These are phyloP conservation scores for Panorpa germanica DNA, from an alignment of 2,888 invertebrate genomes.

Conservation along the genomic window DNA sequence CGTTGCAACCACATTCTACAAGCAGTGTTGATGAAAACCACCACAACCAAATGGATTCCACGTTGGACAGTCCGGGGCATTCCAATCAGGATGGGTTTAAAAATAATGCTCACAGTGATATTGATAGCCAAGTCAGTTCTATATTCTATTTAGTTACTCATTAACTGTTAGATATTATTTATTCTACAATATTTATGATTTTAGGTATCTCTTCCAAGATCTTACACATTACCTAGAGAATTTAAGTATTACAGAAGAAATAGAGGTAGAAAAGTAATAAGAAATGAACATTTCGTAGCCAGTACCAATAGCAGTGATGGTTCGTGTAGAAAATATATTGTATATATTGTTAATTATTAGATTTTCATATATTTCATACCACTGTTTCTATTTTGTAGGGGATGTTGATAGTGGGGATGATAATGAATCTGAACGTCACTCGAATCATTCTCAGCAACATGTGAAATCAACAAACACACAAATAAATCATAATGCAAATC, in stretches of 20 bases:
- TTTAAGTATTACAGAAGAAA: conserved; percentile 59
- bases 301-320: conserved; percentile 79
- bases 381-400: conserved; percentile 24
- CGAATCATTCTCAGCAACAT: conserved; percentile 28
- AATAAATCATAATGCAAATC: too few relatives aligned
- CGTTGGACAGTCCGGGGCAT: too few relatives aligned
- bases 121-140: conserved; percentile 49
- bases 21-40: too few relatives aligned
- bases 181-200: conserved; percentile 7
- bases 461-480: too few relatives aligned
- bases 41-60: conserved; percentile 7
- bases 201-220: conserved; percentile 64
- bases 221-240: conserved; percentile 69
- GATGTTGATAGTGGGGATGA: conserved; percentile 71
- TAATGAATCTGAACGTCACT: conserved; percentile 33
- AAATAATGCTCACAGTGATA: conserved; percentile 56
- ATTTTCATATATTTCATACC: neutral
- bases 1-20: too few relatives aligned
- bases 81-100: too few relatives aligned
- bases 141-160: neutral
- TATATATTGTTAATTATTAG: conserved; percentile 1
- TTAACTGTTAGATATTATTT: neutral
- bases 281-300: conserved; percentile 48
- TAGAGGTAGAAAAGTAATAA: conserved; percentile 32
- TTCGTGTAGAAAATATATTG: conserved; percentile 18